These are phyloP conservation scores for Nerophis ophidion DNA, from an alignment of 2,113 vertebrate genomes.

Conservation along the genomic window DNA sequence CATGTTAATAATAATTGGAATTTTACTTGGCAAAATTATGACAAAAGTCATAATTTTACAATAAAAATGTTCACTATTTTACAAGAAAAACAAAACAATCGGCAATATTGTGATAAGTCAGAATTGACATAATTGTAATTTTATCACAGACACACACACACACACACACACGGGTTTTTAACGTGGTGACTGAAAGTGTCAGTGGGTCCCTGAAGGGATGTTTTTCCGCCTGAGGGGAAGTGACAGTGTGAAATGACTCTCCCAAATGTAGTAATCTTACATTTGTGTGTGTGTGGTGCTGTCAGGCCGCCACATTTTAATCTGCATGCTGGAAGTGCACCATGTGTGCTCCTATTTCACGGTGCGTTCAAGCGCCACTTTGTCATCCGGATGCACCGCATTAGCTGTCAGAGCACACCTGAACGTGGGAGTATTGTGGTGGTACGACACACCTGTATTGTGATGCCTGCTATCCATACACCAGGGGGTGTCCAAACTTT, in stretches of 20 bases:
- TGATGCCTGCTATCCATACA: too few relatives aligned
- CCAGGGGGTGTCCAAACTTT: too few relatives aligned
- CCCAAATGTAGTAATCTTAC: conserved; percentile 18
- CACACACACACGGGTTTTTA: conserved; percentile 9
- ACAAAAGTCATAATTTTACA: too few relatives aligned
- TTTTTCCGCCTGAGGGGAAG: conserved; percentile 28
- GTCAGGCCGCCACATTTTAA: neutral
- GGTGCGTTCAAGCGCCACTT: neutral
- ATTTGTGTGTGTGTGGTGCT: conserved; percentile 12
- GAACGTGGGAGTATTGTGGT: too few relatives aligned
- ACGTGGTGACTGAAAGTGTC: conserved; percentile 28
- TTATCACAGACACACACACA: neutral
- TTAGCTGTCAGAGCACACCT: conserved; percentile 8
- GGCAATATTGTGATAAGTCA: too few relatives aligned
- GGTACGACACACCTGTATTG: neutral
- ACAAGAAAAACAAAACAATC: too few relatives aligned
- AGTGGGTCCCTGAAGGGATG: conserved; percentile 30
- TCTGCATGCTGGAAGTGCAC: neutral
- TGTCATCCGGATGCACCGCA: conserved; percentile 17
- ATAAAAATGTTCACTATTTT: too few relatives aligned
- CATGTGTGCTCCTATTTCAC: neutral
- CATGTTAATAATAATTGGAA: too few relatives aligned
- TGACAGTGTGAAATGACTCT: conserved; percentile 44
- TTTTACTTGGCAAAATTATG: too few relatives aligned
- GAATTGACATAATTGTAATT: too few relatives aligned